These are phyloP conservation scores for Lichenostomus cassidix DNA, from an alignment of 2,113 vertebrate genomes.

Conservation along the genomic window DNA sequence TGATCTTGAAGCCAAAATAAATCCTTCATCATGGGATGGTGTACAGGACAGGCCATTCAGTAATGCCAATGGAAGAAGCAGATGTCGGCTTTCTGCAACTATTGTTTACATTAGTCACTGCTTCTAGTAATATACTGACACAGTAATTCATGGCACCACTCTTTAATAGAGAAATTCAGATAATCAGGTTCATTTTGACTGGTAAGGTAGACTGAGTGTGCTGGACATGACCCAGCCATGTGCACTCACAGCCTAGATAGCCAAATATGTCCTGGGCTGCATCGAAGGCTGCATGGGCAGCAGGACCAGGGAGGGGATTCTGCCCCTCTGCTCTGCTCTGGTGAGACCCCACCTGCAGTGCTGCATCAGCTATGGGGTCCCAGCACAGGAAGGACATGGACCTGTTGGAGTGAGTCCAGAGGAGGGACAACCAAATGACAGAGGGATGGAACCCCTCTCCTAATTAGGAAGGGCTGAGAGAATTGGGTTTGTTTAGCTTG, in stretches of 20 bases:
- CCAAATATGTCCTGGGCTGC: rapidly evolving
- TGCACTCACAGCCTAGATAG: neutral
- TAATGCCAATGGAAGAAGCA: neutral
- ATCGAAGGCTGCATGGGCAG: rapidly evolving
- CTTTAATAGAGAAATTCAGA: neutral
- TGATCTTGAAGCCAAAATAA: neutral
- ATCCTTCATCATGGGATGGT: neutral
- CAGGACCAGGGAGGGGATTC: neutral
- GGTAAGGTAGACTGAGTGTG: neutral
- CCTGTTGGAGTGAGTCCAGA: rapidly evolving
- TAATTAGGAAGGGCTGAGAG: neutral
- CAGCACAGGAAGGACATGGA: neutral
- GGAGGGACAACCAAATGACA: neutral
- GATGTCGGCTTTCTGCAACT: neutral
- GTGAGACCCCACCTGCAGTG: neutral
- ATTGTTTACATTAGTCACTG: neutral
- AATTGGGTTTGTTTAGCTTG: neutral
- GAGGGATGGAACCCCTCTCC: neutral
- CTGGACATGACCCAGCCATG: neutral
- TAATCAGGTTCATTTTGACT: neutral
- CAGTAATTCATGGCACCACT: neutral
- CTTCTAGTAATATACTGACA: neutral
- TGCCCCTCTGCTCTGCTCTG: neutral
- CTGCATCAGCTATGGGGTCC: neutral
- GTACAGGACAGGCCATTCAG: neutral